Base-by-base conservation (phyloP, 2,888 invertebrate species). In the Dasysyrphus albostriatus region DNA sequence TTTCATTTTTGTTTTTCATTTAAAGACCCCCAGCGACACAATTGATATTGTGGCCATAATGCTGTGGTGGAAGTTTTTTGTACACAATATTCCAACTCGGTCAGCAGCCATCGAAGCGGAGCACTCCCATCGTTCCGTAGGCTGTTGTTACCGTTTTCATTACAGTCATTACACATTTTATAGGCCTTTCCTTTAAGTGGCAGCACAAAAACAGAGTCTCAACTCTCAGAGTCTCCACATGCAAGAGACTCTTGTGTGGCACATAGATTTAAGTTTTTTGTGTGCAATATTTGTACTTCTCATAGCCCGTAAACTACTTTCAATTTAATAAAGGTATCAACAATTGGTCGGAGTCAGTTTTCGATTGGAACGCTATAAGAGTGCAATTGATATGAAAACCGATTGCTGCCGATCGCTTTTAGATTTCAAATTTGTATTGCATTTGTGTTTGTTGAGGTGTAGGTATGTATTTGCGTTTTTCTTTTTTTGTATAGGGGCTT, bases 271-370 rank as follows among this genome's bases (percentile, higher is more conserved):
- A n/a, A 49, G n/a, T 29, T 75, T 59, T 58, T 73, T 81, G 82
- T 85, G 84, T 85, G 84, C 76, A 77, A 72, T 73, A 59, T 75
- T 51, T 69, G 79, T 69, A 56, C 56, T 54, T 65, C 37, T 44
- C 42, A 67, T 29, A 67, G 73, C 77, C 69, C 73, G 72, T 81
- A 81, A 78, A 77, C 73, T 74, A 82, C 85, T 85, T 85, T 85
- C 85, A 70, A 85, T 85, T 85, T 85, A 82, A 85, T 85, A 85
- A 85, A 85, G 85, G 85, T 85, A 85, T 85, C 82, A 85, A 85
- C 85, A 82, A 82, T 85, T 85, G 82, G 77, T 73, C 61, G 59
- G 44, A 39, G 59, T 75, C 47, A 65, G 70, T 54, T 63, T 56
- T 69, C 70, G 56, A 80, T 80, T 81, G 76, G 81, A 75, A 72